Evolutionary conservation across 1,140 invertebrate genomes (phyloP), one percentile per base, ranked within the genome.

Genomic region (Panagrolaimus sp.): DNA sequence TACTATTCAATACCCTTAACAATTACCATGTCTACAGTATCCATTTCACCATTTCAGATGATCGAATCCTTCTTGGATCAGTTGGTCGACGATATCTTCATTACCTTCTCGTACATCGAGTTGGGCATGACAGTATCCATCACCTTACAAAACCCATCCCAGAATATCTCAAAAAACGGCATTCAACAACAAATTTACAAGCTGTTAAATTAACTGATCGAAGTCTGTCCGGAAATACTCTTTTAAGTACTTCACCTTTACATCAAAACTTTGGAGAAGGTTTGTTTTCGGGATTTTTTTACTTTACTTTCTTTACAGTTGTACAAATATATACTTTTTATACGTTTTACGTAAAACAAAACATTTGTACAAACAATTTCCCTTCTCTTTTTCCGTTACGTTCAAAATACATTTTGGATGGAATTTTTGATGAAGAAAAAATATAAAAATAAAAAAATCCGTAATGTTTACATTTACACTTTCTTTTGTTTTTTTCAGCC

Each of bases 41-140:
- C 32, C n/a, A n/a, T n/a, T n/a, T n/a, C 14, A 71, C 55, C 38
- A 67, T 71, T 80, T 48, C 77, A 84, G 84, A 83, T 26, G 85
- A 83, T 8, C 84, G 82, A 81, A 84, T 85, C 43, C 73, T 86
- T 9, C 78, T 85, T 9, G 85, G 85, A 8, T 85, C 84, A 8
- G 80, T 86, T 44, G 79, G 83, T 67, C 73, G 84, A 15, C 77
- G 76, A 73, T 84, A 85, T 67, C 71, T 86, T 6, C 79, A 84
- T 67, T 75, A 83, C 48, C 69, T 85, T 43, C 76, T 86, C 9
- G 73, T 78, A n/a, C 55, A 71, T 14, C 74, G 75, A 63, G 70
- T 79, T 10, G 73, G 73, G n/a, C 75, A 68, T 15, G 74, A 78
- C 43, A 21, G 52, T 0, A 12, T 28, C 15, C 52, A 58, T 8